Conservation (phyloP, 2,888 invertebrate species). For the Drosophila borborema region DNA sequence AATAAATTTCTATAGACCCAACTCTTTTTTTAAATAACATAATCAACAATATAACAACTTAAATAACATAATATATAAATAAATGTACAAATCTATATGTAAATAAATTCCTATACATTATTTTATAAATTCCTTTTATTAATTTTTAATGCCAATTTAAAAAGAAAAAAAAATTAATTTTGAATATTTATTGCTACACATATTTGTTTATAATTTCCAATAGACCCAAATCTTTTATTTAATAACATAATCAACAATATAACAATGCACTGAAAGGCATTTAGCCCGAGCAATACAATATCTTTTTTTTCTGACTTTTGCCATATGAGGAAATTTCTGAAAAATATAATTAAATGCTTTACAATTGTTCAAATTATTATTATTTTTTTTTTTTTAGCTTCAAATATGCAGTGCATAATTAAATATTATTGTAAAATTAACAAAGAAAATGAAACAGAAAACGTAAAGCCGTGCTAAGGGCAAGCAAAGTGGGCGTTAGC, state of each 20-base stretch:
- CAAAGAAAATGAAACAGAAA: slow-evolving; percentile 18
- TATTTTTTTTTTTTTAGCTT: slow-evolving; percentile 6
- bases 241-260: neutral
- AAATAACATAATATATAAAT: too few species aligned
- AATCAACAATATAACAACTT: too few species aligned
- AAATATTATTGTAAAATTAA: slow-evolving; percentile 14
- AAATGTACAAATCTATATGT: too few species aligned
- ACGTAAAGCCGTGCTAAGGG: slow-evolving; percentile 1
- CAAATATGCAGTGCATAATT: slow-evolving; percentile 24
- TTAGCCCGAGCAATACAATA: neutral
- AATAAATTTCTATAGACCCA: too few species aligned
- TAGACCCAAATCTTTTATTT: neutral
- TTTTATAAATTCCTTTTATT: too few species aligned
- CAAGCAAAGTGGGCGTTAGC: slow-evolving; percentile 47
- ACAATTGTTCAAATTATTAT: slow-evolving; percentile 1
- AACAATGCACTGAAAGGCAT: neutral
- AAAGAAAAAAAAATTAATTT: neutral
- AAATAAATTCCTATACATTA: too few species aligned
- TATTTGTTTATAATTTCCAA: neutral
- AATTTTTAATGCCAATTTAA: too few species aligned
- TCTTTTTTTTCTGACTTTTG: neutral
- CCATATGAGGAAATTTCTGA: slow-evolving; percentile 18
- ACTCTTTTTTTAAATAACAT: too few species aligned
- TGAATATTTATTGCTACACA: neutral
- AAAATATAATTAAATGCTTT: slow-evolving; percentile 17